Evolutionary conservation across 37 sponge, comb jelly and placozoan species (phyloP).

Genomic region (Axinella damicornis): DNA sequence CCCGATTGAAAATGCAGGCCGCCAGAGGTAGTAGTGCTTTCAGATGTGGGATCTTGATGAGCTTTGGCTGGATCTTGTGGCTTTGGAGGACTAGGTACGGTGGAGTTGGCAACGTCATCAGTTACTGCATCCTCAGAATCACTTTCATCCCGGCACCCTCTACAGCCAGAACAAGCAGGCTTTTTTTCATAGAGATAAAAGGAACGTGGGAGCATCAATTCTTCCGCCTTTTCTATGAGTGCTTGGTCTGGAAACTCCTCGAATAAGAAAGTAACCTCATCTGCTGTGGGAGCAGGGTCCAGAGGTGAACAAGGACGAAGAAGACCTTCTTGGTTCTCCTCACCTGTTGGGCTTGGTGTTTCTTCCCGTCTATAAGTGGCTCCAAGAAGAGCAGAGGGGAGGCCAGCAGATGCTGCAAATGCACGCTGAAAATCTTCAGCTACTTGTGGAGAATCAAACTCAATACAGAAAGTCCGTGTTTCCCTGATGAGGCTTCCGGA

Average conservation of each 20-base stretch:
- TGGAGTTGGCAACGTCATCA: too few species aligned
- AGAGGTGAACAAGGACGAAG: too few species aligned
- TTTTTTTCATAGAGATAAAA: slow-evolving; percentile 82
- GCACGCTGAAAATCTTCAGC: too few species aligned
- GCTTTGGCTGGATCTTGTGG: too few species aligned
- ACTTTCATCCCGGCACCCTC: slow-evolving; percentile 72
- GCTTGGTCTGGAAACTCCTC: slow-evolving; percentile 72
- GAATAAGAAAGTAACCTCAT: slow-evolving; percentile 62
- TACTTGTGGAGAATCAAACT: background rate
- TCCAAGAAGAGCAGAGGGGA: too few species aligned
- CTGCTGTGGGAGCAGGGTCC: background rate
- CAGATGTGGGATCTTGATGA: too few species aligned
- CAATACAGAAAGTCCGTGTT: background rate
- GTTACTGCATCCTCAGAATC: too few species aligned
- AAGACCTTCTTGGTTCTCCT: background rate
- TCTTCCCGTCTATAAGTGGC: too few species aligned
- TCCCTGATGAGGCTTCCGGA: background rate
- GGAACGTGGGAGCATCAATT: slow-evolving; percentile 65
- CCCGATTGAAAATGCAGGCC: background rate
- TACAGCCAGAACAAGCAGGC: slow-evolving; percentile 81
- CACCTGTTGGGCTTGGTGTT: too few species aligned
- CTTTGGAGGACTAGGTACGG: background rate
- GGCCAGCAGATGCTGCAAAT: too few species aligned
- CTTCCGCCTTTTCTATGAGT: slow-evolving; percentile 53
- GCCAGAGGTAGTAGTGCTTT: background rate